Evolutionary conservation across 2,113 vertebrate species (phyloP).

Genomic region (cattle (Bos taurus)): ARS-UCD2.0 NC_037328.1:146810501-146811000

Average conservation of each 20-base stretch:
- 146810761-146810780: background rate
- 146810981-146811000: background rate
- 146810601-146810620: background rate
- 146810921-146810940: background rate
- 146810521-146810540: background rate
- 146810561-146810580: background rate
- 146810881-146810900: background rate
- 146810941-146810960: background rate
- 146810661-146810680: background rate
- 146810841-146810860: background rate
- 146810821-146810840: background rate
- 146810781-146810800: background rate
- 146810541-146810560: background rate
- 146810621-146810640: background rate
- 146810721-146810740: background rate
- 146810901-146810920: fast-evolving
- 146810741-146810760: background rate
- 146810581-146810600: background rate
- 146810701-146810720: background rate
- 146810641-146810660: background rate
- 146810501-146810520: background rate
- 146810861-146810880: background rate
- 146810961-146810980: background rate
- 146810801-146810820: background rate
- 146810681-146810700: background rate